Conservation (phyloP, 2,888 invertebrate genomes). For the Heterodera filipjevi region DNA sequence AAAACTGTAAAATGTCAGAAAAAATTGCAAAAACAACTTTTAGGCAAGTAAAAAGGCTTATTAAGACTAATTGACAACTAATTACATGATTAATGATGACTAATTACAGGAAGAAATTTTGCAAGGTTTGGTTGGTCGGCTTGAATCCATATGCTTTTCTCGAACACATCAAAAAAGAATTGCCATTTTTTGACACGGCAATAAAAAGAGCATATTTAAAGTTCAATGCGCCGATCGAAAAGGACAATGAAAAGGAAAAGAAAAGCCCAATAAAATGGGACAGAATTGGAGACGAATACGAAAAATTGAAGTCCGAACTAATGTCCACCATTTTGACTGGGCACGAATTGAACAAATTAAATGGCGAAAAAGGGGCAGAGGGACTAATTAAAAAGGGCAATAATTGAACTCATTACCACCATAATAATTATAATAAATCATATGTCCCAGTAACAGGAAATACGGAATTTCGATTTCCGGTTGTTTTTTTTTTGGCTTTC, state of each 20-base stretch:
- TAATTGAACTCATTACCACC: no score
- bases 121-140: slow-evolving; percentile 1
- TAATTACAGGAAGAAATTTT: not conserved
- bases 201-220: not conserved
- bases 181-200: not conserved
- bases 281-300: not conserved
- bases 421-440: no score
- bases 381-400: no score
- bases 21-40: not conserved
- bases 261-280: not conserved
- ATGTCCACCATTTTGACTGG: not conserved
- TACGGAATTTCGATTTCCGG: no score
- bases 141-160: not conserved
- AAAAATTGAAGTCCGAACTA: not conserved
- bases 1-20: not conserved
- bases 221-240: not conserved
- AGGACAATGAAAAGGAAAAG: not conserved
- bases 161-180: not conserved
- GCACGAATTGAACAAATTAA: not conserved
- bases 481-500: no score
- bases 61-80: not conserved
- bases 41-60: not conserved
- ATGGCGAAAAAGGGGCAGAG: not conserved
- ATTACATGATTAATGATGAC: not conserved
- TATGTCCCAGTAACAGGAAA: no score